A percentile compares a stretch with the other conserved stretches of the same genome.
These are phyloP conservation scores for Corella eumyota DNA, from an alignment of 23 tunicate genomes.

Conservation along the genomic window DNA sequence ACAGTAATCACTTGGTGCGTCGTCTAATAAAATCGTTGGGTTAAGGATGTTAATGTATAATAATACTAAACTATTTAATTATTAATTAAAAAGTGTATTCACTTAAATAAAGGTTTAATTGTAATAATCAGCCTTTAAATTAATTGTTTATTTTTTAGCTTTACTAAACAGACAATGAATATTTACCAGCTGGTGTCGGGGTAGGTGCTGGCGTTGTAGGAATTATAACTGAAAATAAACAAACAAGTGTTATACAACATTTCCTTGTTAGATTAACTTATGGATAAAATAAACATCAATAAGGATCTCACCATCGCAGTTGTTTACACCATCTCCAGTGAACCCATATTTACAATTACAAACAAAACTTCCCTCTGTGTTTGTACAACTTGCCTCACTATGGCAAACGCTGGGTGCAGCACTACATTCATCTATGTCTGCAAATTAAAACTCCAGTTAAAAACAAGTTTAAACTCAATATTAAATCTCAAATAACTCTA, in stretches of 20 bases:
- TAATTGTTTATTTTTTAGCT: too few relatives aligned
- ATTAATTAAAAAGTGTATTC: background rate
- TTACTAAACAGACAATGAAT: too few relatives aligned
- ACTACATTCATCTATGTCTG: conserved; percentile 80
- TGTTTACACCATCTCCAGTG: conserved; percentile 11
- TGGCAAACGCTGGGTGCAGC: conserved; percentile 22
- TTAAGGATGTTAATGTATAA: too few relatives aligned
- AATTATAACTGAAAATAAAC: conserved; percentile 12
- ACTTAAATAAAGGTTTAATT: background rate
- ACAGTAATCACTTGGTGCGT: conserved; percentile 9
- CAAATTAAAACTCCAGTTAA: background rate
- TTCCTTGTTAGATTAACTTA: too few relatives aligned
- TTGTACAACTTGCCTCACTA: conserved; percentile 36
- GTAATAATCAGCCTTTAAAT: too few relatives aligned
- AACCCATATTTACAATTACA: conserved; percentile 73
- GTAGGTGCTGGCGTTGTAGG: conserved; percentile 27
- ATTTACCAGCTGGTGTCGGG: conserved; percentile 20
- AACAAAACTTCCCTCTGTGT: conserved; percentile 38
- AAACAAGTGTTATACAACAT: background rate
- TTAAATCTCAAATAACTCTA: background rate
- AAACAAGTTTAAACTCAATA: too few relatives aligned
- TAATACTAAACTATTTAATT: background rate
- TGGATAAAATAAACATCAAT: background rate
- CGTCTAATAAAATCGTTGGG: conserved; percentile 7
- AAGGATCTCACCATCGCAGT: conserved; percentile 29